Evolutionary conservation across 92 coral and sea anemone species (phyloP).

Genomic region (Palythoa grandis): DNA sequence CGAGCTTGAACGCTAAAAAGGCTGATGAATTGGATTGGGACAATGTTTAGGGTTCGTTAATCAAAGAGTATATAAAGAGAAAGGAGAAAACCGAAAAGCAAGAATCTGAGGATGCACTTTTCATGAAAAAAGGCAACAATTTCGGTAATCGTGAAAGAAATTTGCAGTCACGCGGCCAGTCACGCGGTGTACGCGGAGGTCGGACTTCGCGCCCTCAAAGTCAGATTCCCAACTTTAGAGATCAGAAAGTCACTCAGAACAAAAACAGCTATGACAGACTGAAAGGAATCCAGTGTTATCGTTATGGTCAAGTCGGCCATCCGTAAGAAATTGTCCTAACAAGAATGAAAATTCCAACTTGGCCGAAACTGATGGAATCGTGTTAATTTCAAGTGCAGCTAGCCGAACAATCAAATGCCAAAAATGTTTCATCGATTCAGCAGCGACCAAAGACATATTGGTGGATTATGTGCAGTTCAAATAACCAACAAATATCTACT

Average conservation of each 20-base stretch:
- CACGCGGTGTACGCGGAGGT: constrained; percentile 29
- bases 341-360: constrained; percentile 57
- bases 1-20: constrained; percentile 63
- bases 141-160: constrained; percentile 23
- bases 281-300: constrained; percentile 30
- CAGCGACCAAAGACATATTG: constrained; percentile 68
- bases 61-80: constrained; percentile 48
- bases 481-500: constrained; percentile 58
- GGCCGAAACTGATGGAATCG: constrained; percentile 65
- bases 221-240: neutral
- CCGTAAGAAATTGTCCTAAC: constrained; percentile 37
- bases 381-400: constrained; percentile 55
- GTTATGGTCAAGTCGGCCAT: constrained; percentile 41
- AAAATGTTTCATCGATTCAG: constrained; percentile 75
- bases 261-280: constrained; percentile 25
- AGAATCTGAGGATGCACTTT: constrained; percentile 43
- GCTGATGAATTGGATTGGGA: constrained; percentile 74
- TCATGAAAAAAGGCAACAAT: constrained; percentile 37
- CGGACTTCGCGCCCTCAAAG: constrained; percentile 40
- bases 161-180: constrained; percentile 24
- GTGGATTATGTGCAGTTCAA: constrained; percentile 58
- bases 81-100: constrained; percentile 43
- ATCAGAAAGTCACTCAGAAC: constrained; percentile 1
- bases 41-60: constrained; percentile 47
- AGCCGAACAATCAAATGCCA: constrained; percentile 30